Evolutionary conservation across 2,797 vertebrate genomes (phyloP).

Genomic region (Ctenochaetus hawaiiensis): DNA sequence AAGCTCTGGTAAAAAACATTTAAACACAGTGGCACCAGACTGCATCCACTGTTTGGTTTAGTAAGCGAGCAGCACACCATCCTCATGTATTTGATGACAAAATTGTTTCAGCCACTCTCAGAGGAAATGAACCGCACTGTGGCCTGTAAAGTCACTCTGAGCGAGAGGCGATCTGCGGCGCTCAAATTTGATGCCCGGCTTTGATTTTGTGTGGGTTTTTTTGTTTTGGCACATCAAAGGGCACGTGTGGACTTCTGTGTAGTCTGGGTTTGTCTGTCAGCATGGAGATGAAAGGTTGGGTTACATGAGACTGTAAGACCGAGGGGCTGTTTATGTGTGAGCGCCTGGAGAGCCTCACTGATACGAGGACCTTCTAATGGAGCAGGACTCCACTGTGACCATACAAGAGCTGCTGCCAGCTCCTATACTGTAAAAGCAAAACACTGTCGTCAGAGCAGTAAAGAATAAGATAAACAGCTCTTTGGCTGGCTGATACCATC

Average conservation of each 20-base stretch:
- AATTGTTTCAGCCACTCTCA: slow-evolving; percentile 23
- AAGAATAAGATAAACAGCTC: slow-evolving; percentile 51
- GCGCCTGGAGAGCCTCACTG: slow-evolving; percentile 67
- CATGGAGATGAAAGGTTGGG: slow-evolving; percentile 70
- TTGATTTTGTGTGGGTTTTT: slow-evolving; percentile 55
- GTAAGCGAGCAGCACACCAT: slow-evolving; percentile 36
- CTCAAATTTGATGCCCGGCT: slow-evolving; percentile 43
- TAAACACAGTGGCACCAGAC: slow-evolving; percentile 37
- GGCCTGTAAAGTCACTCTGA: slow-evolving; percentile 47
- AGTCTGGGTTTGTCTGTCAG: slow-evolving; percentile 68
- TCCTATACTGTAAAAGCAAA: slow-evolving; percentile 46
- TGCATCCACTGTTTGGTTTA: slow-evolving; percentile 41
- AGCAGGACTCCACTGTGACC: slow-evolving; percentile 49
- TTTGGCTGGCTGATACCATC: slow-evolving; percentile 37
- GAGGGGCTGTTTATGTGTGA: slow-evolving; percentile 59
- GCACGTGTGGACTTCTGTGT: slow-evolving; percentile 57
- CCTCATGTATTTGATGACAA: slow-evolving; percentile 50
- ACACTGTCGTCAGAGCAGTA: slow-evolving; percentile 36
- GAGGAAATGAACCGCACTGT: slow-evolving; percentile 38
- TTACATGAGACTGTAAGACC: slow-evolving; percentile 70
- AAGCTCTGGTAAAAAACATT: slow-evolving; percentile 17
- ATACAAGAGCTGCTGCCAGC: slow-evolving; percentile 40
- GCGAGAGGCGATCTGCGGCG: slow-evolving; percentile 22
- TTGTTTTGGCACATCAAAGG: slow-evolving; percentile 68
- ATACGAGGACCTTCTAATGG: slow-evolving; percentile 66